Base-by-base conservation (phyloP, 2,888 invertebrate species). In the Marronus borbonicus region DNA sequence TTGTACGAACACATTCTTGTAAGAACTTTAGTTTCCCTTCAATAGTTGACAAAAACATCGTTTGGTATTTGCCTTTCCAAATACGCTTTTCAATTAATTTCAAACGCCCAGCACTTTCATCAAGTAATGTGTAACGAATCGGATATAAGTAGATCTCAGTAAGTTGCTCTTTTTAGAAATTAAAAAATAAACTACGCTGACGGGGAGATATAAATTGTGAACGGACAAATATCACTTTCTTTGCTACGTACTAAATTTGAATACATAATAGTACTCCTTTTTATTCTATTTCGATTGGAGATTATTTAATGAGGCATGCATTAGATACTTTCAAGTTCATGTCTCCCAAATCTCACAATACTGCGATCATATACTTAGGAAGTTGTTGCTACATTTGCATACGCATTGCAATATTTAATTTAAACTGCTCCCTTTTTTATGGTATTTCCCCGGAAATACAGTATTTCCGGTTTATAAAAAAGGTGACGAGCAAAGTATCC, bases 101-200 rank as follows among this genome's bases (percentile, higher is more conserved):
- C 20, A 55, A 55, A 55, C 20, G 55, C 65, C 8, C 20, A 20
- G 20, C 36, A 39, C 65, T 66, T 66, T 66, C 65, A 66, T 66
- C 65, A 44, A 20, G 65, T 66, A 66, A 66, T 66, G 65, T 66
- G 65, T 66, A 66, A 66, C 65, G 65, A 66, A 66, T 66, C 39
- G 44, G 20, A 20, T 66, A 66, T 44, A 65, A 65, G 36, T 66
- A 66, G 39, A 66, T 39, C 65, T 66, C 36, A 66, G 39, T 66
- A 66, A 17, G 39, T 44, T n/a, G 39, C 39, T 66, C 65, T 66
- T 66, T 66, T 66, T 66, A 66, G 44, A 66, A 66, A 66, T 66
- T 66, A 39, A 12, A 66, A 66, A 66, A 66, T 66, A 66, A 44
- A 66, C 65, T 55, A 55, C 55, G 10, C 5, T 55, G n/a, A 20